phyloP scores from a whole-genome alignment of 2,888 invertebrate genomes.

The Acheta domesticus region DNA sequence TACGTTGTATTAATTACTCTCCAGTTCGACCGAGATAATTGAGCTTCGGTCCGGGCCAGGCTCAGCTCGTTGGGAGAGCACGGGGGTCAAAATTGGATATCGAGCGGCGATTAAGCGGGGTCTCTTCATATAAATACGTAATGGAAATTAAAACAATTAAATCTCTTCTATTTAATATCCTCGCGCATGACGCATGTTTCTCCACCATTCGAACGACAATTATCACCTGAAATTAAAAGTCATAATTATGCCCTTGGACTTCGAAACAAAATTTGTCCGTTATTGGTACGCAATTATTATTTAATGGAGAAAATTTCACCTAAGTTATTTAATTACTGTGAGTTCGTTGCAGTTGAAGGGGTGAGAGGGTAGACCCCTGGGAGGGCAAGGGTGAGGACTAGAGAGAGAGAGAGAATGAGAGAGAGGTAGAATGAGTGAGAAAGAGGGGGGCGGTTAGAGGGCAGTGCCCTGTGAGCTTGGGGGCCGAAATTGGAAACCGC shows the following conservation, averaged over 20 bases:
- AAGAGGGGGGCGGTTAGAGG: no score
- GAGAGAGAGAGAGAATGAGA: no score
- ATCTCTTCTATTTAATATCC: not conserved
- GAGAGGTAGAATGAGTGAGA: no score
- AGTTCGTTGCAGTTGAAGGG: no score
- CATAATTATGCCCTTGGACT: conserved; percentile 1
- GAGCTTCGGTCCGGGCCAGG: not conserved
- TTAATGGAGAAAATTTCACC: not conserved
- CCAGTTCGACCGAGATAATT: no score
- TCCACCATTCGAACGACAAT: not conserved
- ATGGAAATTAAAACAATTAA: conserved; percentile 6
- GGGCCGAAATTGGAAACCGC: no score
- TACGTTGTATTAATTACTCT: no score
- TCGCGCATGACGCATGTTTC: not conserved
- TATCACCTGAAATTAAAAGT: conserved; percentile 1
- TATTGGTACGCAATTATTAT: conserved; percentile 7
- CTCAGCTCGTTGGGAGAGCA: not conserved
- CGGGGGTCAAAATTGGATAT: not conserved
- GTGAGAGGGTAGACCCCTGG: no score
- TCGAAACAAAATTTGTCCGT: not conserved
- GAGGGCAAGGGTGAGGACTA: no score
- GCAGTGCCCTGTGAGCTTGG: no score
- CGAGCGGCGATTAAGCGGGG: not conserved
- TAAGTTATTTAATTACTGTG: not conserved
- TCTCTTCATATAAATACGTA: not conserved